phyloP scores from a whole-genome alignment of 2,888 invertebrate genomes.

The Blastobasis adustella region DNA sequence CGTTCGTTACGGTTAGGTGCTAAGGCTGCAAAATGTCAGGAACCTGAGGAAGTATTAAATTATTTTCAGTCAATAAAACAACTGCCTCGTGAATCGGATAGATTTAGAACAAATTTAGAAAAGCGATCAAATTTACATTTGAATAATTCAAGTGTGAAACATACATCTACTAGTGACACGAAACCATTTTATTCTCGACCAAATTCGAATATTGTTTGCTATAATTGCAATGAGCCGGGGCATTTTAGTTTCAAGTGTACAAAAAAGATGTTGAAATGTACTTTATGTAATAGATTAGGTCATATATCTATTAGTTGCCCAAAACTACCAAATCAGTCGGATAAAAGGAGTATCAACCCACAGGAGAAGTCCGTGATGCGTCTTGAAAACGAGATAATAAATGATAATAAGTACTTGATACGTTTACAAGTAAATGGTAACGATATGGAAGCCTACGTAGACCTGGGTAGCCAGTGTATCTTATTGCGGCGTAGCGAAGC shows the following conservation, averaged over 20 bases:
- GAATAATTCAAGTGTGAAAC: neutral
- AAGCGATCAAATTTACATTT: neutral
- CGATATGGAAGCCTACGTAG: slow-evolving; percentile 4
- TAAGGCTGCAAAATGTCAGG: slow-evolving; percentile 6
- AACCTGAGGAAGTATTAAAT: slow-evolving; percentile 7
- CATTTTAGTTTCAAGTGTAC: slow-evolving; percentile 4
- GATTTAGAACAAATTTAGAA: neutral
- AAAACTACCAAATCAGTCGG: neutral
- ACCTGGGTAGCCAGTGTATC: slow-evolving; percentile 14
- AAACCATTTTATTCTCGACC: neutral
- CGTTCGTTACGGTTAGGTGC: slow-evolving; percentile 9
- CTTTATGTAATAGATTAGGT: slow-evolving; percentile 2
- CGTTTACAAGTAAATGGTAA: slow-evolving; percentile 4
- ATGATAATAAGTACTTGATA: slow-evolving; percentile 9
- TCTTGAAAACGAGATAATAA: neutral
- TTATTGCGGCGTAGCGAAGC: slow-evolving; percentile 3
- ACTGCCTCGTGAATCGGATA: slow-evolving; percentile 1
- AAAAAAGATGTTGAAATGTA: slow-evolving; percentile 4
- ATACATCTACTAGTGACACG: neutral
- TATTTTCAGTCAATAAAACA: slow-evolving; percentile 9
- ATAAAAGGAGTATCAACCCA: neutral
- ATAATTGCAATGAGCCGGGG: slow-evolving; percentile 6
- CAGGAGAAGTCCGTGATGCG: neutral
- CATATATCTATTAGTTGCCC: slow-evolving; percentile 1
- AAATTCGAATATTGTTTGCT: neutral